A percentile compares a stretch with the other conserved stretches of the same genome.
Evolutionary conservation across 2,797 vertebrate genomes (phyloP).

Genomic region (Lacerta bilineata): DNA sequence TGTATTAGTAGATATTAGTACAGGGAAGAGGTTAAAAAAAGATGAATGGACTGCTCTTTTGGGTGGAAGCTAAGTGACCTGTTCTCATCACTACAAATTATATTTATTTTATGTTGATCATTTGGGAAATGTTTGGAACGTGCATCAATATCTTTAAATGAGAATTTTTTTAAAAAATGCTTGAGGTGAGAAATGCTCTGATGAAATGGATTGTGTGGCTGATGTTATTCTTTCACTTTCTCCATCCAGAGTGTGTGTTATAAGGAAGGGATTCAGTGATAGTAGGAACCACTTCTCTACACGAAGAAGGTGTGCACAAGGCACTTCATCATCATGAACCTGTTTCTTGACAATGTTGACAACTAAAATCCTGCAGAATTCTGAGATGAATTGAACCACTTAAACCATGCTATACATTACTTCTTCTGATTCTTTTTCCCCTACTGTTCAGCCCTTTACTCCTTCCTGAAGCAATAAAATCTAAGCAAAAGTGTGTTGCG

Average conservation of each 20-base stretch:
- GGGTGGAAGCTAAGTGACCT: background rate
- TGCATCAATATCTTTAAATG: background rate
- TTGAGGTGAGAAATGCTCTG: background rate
- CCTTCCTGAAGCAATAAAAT: constrained; percentile 28
- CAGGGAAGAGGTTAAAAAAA: no score
- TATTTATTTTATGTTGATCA: background rate
- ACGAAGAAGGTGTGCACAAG: background rate
- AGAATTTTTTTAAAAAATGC: no score
- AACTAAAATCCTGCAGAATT: constrained; percentile 6
- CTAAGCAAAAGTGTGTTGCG: constrained; percentile 14
- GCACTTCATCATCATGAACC: background rate
- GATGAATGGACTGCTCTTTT: background rate
- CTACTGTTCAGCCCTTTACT: background rate
- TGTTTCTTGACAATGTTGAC: background rate
- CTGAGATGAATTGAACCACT: background rate
- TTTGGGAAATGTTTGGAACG: background rate
- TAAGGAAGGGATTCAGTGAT: background rate
- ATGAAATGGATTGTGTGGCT: background rate
- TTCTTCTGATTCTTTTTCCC: background rate
- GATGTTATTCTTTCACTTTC: background rate
- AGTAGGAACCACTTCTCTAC: background rate
- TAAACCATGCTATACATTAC: background rate
- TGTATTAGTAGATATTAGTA: background rate
- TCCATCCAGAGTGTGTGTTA: constrained; percentile 9
- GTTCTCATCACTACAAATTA: background rate